Evolutionary conservation across 1,140 invertebrate species (phyloP), one percentile per base, ranked within the genome.

Genomic region (Tribolium castaneum): DNA sequence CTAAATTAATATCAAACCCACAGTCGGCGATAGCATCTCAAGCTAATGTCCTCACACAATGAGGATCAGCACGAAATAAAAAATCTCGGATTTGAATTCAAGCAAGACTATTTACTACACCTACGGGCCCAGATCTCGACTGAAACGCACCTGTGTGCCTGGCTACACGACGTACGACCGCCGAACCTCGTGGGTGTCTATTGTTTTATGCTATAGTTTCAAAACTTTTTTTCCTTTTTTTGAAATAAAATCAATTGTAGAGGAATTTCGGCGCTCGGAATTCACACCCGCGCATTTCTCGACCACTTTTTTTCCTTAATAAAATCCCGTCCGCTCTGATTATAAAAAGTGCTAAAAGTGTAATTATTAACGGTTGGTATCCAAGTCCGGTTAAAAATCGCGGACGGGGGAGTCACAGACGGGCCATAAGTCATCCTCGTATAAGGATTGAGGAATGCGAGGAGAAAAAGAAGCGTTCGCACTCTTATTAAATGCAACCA

Each of bases 21-120:
- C 82, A 80, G 79, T 75, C 76, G 56, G 76, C 77, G 83, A 84
- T 84, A 83, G 56, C 72, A 84, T 84, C 83, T 83, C 70, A 80
- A 83, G 83, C 83, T 84, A 84, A 84, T 84, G 83, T 83, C 82
- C 83, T 81, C 80, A 84, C 83, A 84, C 83, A 84, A 84, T 84
- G 82, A 83, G 82, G 80, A 83, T 83, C 83, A 80, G 75, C 78
- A 82, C 77, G 77, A 81, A 82, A 81, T 78, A 84, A 83, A 84
- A 80, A 83, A 76, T 81, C 81, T 81, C 74, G 75, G 82, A 83
- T 83, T 83, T 83, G 80, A 83, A 83, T 82, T 80, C 80, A 74
- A 80, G 78, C 79, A 81, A 80, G 83, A 84, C 82, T 84, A 83
- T 84, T 84, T 84, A 83, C 82, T 83, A 84, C 83, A 83, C 83